Conservation (phyloP, 2,888 invertebrate genomes). For the Epirrhoe alternata region DNA sequence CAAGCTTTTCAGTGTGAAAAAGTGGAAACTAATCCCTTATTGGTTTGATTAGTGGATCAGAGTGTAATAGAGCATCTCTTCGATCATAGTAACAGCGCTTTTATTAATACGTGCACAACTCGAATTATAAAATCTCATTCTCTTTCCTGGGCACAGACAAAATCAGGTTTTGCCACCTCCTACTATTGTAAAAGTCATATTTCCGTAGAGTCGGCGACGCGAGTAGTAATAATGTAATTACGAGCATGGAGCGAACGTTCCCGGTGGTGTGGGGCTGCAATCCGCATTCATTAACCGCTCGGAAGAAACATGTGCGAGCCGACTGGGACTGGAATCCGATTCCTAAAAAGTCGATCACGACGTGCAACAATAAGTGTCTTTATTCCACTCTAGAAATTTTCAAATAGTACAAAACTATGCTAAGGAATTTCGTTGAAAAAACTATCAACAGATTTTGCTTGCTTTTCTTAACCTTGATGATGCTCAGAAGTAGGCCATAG, state of each 20-base stretch:
- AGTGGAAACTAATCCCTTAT: too few species aligned
- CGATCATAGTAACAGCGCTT: neutral
- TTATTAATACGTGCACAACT: neutral
- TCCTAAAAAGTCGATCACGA: neutral
- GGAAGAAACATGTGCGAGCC: neutral
- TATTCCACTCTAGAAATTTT: too few species aligned
- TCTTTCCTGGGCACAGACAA: neutral
- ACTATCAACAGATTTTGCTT: too few species aligned
- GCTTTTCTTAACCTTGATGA: neutral
- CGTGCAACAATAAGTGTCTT: neutral
- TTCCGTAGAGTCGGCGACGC: neutral
- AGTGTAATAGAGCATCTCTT: neutral
- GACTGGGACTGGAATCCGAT: neutral
- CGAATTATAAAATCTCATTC: neutral
- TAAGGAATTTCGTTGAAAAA: too few species aligned
- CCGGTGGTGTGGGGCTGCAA: neutral
- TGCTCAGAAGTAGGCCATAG: neutral
- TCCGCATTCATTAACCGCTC: conserved; percentile 1
- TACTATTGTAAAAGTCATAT: neutral
- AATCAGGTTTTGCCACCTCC: neutral
- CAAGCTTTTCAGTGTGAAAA: too few species aligned
- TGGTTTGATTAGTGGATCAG: too few species aligned
- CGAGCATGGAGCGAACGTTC: neutral
- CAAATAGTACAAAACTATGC: too few species aligned
- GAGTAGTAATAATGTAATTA: neutral